Percentiles rank a stretch among this genome's conserved stretches.
Evolutionary conservation across 2,888 invertebrate genomes (phyloP).

Genomic region (Eubasilissa splendida): DNA sequence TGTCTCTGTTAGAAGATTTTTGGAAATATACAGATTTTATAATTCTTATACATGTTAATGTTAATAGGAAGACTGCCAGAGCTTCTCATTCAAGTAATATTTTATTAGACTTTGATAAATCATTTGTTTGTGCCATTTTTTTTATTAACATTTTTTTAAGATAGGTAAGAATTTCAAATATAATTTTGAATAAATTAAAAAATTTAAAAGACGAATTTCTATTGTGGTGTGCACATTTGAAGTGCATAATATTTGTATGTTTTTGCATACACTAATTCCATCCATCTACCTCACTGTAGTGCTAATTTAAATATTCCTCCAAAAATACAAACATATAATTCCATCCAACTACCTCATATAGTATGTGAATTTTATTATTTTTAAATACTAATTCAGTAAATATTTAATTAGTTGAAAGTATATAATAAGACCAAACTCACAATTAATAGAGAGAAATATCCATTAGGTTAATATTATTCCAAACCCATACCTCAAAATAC

Average conservation of each 20-base stretch:
- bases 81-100: slow-evolving; percentile 55
- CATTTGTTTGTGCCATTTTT: slow-evolving; percentile 58
- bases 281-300: slow-evolving; percentile 59
- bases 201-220: slow-evolving; percentile 46
- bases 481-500: slow-evolving; percentile 50
- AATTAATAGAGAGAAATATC: slow-evolving; percentile 49
- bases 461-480: slow-evolving; percentile 51
- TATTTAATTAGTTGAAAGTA: slow-evolving; percentile 45
- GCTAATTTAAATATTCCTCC: slow-evolving; percentile 58
- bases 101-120: slow-evolving; percentile 52
- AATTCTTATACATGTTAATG: slow-evolving; percentile 41
- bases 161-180: slow-evolving; percentile 39
- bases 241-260: slow-evolving; percentile 46
- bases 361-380: slow-evolving; percentile 71
- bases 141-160: slow-evolving; percentile 46
- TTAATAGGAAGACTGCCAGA: slow-evolving; percentile 57
- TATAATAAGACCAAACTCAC: slow-evolving; percentile 51
- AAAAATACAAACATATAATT: slow-evolving; percentile 66
- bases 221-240: slow-evolving; percentile 37
- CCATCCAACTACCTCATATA: slow-evolving; percentile 84
- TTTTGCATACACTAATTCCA: slow-evolving; percentile 56
- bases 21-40: slow-evolving; percentile 47
- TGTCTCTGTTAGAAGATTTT: slow-evolving; percentile 44
- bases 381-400: slow-evolving; percentile 47
- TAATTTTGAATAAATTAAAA: slow-evolving; percentile 42